Percentiles rank a stretch among this genome's conserved stretches.
Evolutionary conservation across 2,113 vertebrate species (phyloP).

Genomic region (Pelusios castaneus): DNA sequence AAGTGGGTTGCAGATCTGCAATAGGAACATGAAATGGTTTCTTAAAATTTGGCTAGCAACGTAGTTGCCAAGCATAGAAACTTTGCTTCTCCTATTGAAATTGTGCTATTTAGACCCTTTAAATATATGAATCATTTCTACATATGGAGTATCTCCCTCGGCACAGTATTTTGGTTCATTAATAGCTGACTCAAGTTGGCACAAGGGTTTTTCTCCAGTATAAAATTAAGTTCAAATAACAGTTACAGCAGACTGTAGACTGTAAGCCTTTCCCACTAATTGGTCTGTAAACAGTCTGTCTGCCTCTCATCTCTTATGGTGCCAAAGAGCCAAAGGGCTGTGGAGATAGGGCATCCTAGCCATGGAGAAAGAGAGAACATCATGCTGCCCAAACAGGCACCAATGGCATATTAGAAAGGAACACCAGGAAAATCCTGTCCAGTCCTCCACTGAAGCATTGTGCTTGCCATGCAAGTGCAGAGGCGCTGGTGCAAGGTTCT

Average conservation of each 20-base stretch:
- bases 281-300: neutral
- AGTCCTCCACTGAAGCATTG: accelerated
- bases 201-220: neutral
- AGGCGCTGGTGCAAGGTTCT: neutral
- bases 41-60: neutral
- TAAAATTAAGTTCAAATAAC: neutral
- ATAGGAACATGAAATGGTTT: slow-evolving; percentile 15
- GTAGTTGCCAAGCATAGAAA: neutral
- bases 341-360: neutral
- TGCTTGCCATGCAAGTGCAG: neutral
- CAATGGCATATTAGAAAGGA: neutral
- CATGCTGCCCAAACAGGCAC: neutral
- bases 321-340: neutral
- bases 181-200: slow-evolving; percentile 22
- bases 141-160: slow-evolving; percentile 22
- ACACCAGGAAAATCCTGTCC: neutral
- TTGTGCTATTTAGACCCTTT: slow-evolving; percentile 47
- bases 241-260: neutral
- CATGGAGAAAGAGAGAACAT: neutral
- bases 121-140: slow-evolving; percentile 52
- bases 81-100: slow-evolving; percentile 45
- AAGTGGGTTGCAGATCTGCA: slow-evolving; percentile 63
- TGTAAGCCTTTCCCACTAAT: neutral
- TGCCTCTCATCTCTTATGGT: neutral
- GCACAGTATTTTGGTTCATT: slow-evolving; percentile 9